Conservation (phyloP, 2,888 invertebrate genomes). For the Amiota communis region DNA sequence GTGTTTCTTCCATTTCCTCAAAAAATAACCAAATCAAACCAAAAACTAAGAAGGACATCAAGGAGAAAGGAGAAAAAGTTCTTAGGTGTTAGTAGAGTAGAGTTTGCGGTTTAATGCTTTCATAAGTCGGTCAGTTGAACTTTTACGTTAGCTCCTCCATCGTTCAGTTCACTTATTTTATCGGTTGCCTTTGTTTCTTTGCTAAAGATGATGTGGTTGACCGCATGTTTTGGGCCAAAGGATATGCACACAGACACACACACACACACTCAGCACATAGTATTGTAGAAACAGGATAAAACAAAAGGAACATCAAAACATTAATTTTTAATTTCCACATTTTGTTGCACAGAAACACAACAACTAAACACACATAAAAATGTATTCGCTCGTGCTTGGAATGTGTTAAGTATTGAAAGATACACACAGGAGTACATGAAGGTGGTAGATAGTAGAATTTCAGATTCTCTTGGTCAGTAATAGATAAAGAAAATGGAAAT, state of each 20-base stretch:
- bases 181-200: slow-evolving; percentile 5
- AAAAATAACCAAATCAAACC: slow-evolving; percentile 14
- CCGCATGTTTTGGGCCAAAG: slow-evolving; percentile 11
- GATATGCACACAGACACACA: slow-evolving; percentile 20
- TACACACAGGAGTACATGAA: no score
- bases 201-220: slow-evolving; percentile 25
- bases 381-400: slow-evolving; percentile 43
- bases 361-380: slow-evolving; percentile 46
- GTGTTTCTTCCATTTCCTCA: slow-evolving; percentile 44
- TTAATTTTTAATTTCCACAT: slow-evolving; percentile 65
- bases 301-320: slow-evolving; percentile 33
- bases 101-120: slow-evolving; percentile 26
- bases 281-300: slow-evolving; percentile 5
- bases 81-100: not conserved
- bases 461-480: not conserved
- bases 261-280: slow-evolving; percentile 38
- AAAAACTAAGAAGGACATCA: slow-evolving; percentile 31
- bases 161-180: slow-evolving; percentile 8
- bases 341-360: slow-evolving; percentile 51
- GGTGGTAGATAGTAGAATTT: no score
- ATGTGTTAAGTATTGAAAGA: slow-evolving; percentile 16
- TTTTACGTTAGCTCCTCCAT: no score
- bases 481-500: not conserved
- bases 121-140: slow-evolving; percentile 25
- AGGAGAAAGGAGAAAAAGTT: not conserved